Conservation (phyloP, 2,797 vertebrate species). For the Brotogeris chrysoptera region DNA sequence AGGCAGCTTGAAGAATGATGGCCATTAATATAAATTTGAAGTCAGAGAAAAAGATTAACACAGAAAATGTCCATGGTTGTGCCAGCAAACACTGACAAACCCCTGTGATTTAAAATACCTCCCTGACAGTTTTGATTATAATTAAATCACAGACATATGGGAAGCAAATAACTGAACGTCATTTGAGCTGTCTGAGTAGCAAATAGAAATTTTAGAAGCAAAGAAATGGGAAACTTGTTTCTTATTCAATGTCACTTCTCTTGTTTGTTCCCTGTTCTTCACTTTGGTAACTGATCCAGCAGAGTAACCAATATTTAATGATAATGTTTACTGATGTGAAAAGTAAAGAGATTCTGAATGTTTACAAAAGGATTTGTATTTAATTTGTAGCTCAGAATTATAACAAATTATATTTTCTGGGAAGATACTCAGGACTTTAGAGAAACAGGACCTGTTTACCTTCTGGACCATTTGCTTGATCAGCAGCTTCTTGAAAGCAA, state of each 20-base stretch:
- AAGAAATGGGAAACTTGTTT: slow-evolving; percentile 21
- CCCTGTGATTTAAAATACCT: slow-evolving; percentile 63
- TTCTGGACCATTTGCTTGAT: neutral
- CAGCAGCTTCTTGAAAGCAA: neutral
- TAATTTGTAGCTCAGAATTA: neutral
- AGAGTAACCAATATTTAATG: neutral
- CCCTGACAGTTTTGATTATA: slow-evolving; percentile 66
- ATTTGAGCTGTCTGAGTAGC: slow-evolving; percentile 36
- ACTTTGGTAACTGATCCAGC: neutral
- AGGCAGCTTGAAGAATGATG: slow-evolving; percentile 36
- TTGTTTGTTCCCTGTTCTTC: neutral
- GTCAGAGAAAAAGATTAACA: slow-evolving; percentile 62
- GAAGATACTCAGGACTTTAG: neutral
- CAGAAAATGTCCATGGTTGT: slow-evolving; percentile 30
- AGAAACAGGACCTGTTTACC: neutral
- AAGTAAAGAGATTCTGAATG: neutral
- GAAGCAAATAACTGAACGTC: slow-evolving; percentile 48
- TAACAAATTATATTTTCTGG: neutral
- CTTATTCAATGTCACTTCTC: neutral
- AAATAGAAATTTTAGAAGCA: slow-evolving; percentile 21
- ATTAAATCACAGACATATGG: slow-evolving; percentile 74
- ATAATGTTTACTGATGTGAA: neutral
- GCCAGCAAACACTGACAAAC: slow-evolving; percentile 56
- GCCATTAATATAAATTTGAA: slow-evolving; percentile 69
- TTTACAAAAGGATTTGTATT: neutral